Conservation (phyloP, 2,113 vertebrate genomes). For the Ranitomeya variabilis region DNA sequence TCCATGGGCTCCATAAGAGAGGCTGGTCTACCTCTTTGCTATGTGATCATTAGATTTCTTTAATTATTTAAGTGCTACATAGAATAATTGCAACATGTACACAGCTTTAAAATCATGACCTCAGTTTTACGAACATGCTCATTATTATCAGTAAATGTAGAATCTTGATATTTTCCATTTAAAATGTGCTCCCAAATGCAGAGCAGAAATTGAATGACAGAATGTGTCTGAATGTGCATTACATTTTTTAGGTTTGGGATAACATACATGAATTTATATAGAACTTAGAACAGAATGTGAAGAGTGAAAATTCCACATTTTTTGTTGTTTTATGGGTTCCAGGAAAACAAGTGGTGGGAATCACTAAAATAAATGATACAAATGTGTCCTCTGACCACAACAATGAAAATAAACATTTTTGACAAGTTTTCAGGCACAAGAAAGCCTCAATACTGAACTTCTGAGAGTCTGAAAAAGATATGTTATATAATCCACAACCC, state of each 20-base stretch:
- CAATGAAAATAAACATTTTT: conserved; percentile 8
- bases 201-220: background rate
- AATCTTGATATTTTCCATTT: background rate
- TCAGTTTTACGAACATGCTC: no score
- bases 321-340: conserved; percentile 3
- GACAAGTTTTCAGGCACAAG: background rate
- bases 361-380: background rate
- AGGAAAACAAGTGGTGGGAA: background rate
- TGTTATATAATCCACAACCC: background rate
- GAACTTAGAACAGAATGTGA: background rate
- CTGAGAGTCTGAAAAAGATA: background rate
- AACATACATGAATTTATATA: background rate
- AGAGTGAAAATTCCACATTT: background rate
- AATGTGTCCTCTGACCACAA: background rate
- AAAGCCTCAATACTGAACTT: background rate
- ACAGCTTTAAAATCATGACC: no score
- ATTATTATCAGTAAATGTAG: no score
- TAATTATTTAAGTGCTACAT: no score
- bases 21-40: no score
- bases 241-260: background rate
- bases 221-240: background rate
- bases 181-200: background rate
- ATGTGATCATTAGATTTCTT: no score
- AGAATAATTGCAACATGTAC: no score
- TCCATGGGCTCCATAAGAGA: no score